These are phyloP conservation scores for Camponotus pennsylvanicus DNA, from an alignment of 1,140 invertebrate species.

Conservation along the genomic window DNA sequence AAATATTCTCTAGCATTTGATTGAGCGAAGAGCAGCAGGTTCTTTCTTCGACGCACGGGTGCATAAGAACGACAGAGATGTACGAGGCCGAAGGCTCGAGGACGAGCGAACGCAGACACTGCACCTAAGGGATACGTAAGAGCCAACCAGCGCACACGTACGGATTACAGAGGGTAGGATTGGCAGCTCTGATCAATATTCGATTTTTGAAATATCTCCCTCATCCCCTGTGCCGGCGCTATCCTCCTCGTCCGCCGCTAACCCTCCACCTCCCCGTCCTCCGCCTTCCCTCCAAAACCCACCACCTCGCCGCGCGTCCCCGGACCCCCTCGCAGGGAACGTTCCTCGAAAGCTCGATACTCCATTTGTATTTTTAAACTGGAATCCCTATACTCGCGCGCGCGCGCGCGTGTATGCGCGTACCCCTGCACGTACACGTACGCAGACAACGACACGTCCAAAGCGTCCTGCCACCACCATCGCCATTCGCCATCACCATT, in stretches of 20 bases:
- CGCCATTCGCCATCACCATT: conserved; percentile 84
- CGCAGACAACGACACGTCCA: conserved; percentile 57
- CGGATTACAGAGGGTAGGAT: conserved; percentile 84
- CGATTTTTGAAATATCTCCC: conserved; percentile 86
- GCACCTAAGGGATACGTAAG: conserved; percentile 76
- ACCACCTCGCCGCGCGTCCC: conserved; percentile 60
- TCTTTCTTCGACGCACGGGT: neutral
- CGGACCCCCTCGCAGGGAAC: conserved; percentile 70
- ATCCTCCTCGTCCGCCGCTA: conserved; percentile 65
- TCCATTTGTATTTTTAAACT: conserved; percentile 86
- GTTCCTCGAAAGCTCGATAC: conserved; percentile 85
- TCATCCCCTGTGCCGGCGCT: conserved; percentile 71
- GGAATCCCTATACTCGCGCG: conserved; percentile 83
- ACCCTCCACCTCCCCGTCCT: conserved; percentile 51
- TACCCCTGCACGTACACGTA: conserved; percentile 46
- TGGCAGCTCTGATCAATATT: conserved; percentile 86
- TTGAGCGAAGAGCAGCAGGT: neutral
- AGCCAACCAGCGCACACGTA: conserved; percentile 77
- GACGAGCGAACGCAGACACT: conserved; percentile 70
- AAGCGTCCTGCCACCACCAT: conserved; percentile 78
- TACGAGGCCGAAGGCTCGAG: conserved; percentile 65
- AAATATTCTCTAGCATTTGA: neutral
- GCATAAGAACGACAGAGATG: conserved; percentile 62
- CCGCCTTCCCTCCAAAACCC: conserved; percentile 49
- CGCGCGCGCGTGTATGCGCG: conserved; percentile 63